A percentile compares a stretch with the other conserved stretches of the same genome.
Conservation (phyloP, 2,113 vertebrate species). For the Rhea americana region DNA sequence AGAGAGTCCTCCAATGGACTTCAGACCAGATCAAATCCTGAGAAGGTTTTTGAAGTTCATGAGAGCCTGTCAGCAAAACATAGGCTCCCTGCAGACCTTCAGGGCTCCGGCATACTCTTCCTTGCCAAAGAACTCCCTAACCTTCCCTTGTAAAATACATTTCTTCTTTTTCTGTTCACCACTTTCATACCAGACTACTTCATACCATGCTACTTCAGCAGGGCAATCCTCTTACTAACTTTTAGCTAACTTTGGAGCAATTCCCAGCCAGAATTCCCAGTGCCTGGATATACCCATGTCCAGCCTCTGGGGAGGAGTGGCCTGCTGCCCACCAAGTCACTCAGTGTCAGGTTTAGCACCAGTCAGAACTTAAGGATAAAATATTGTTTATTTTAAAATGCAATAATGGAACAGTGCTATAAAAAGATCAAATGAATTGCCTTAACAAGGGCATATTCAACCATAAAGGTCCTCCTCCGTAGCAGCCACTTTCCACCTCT, state of each 20-base stretch:
- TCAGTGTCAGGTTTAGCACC: background rate
- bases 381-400: background rate
- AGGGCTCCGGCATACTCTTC: background rate
- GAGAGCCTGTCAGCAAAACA: background rate
- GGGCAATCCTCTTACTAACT: background rate
- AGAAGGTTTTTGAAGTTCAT: background rate
- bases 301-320: background rate
- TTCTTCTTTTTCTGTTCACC: background rate
- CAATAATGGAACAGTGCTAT: background rate
- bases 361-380: background rate
- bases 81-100: background rate
- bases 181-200: background rate
- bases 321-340: background rate
- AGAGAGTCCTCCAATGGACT: background rate
- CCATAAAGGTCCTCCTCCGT: background rate
- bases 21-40: background rate
- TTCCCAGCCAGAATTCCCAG: background rate
- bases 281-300: background rate
- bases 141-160: background rate
- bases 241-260: background rate
- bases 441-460: background rate
- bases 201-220: background rate
- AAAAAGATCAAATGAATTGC: background rate
- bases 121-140: background rate
- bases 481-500: background rate